A percentile compares a stretch with the other conserved stretches of the same genome.
Conservation (phyloP, 2,113 vertebrate species). For the Sterna hirundo region DNA sequence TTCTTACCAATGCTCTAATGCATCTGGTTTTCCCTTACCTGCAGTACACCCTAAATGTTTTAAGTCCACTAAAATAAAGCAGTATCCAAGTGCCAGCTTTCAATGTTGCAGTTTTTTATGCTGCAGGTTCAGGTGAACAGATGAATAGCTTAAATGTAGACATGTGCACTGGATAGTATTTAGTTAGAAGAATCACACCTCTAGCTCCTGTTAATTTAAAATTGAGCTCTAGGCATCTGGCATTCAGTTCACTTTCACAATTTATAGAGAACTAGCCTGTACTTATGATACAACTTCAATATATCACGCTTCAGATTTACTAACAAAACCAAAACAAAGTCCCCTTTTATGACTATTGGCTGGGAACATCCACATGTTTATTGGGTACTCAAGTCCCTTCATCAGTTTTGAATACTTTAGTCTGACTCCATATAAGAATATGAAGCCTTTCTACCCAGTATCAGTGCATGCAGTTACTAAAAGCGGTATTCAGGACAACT, state of each 20-base stretch:
- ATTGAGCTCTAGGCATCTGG: neutral
- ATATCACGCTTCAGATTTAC: neutral
- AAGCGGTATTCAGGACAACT: neutral
- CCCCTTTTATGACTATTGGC: neutral
- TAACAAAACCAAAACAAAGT: neutral
- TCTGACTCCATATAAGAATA: neutral
- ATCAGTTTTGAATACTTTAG: neutral
- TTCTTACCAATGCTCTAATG: neutral
- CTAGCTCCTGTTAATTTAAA: neutral
- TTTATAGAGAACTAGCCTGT: neutral
- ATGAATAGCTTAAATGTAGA: neutral
- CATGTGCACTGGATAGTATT: neutral
- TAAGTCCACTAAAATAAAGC: neutral
- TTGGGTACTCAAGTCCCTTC: neutral
- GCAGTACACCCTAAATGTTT: neutral
- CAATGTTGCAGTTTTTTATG: neutral
- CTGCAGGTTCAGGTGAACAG: neutral
- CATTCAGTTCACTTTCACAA: neutral
- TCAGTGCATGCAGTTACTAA: neutral
- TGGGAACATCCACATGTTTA: neutral
- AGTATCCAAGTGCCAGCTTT: neutral
- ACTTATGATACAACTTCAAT: neutral
- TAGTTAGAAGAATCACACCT: neutral
- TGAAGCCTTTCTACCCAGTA: neutral
- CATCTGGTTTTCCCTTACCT: neutral